Conservation (phyloP, 2,797 vertebrate genomes). For the Myotis daubentonii region DNA sequence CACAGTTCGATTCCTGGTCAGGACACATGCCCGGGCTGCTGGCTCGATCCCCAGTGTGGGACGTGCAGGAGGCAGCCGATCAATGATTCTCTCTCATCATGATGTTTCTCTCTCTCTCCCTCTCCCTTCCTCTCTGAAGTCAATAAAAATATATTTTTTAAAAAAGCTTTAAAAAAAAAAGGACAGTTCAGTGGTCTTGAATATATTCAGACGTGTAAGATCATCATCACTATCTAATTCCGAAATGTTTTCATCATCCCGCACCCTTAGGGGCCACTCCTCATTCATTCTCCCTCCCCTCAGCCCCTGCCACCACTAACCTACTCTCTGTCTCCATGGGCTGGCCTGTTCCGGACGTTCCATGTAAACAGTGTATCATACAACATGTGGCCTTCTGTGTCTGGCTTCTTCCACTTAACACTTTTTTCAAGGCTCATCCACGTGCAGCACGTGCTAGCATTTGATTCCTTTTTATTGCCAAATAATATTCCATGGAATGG, state of each 20-base stretch:
- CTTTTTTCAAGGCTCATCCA: neutral
- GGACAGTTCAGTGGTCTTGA: neutral
- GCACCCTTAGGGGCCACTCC: neutral
- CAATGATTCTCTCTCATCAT: too few species aligned
- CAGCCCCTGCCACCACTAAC: neutral
- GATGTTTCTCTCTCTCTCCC: too few species aligned
- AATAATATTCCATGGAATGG: neutral
- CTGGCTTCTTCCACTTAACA: neutral
- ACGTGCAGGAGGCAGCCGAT: too few species aligned
- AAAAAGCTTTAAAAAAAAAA: too few species aligned
- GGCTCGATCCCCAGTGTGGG: too few species aligned
- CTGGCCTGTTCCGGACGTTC: neutral
- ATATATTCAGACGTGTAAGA: neutral
- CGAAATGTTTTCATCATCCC: neutral
- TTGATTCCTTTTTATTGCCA: neutral
- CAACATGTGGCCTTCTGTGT: neutral
- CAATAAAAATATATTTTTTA: neutral
- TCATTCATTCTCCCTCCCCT: too few species aligned
- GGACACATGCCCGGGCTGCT: too few species aligned
- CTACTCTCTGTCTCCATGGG: neutral
- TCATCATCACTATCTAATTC: neutral
- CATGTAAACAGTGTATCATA: neutral
- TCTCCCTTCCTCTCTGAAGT: too few species aligned
- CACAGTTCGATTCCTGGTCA: too few species aligned
- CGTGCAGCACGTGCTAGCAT: accelerated